Conservation (phyloP, 2,888 invertebrate genomes). For the Calephelis perditalis region DNA sequence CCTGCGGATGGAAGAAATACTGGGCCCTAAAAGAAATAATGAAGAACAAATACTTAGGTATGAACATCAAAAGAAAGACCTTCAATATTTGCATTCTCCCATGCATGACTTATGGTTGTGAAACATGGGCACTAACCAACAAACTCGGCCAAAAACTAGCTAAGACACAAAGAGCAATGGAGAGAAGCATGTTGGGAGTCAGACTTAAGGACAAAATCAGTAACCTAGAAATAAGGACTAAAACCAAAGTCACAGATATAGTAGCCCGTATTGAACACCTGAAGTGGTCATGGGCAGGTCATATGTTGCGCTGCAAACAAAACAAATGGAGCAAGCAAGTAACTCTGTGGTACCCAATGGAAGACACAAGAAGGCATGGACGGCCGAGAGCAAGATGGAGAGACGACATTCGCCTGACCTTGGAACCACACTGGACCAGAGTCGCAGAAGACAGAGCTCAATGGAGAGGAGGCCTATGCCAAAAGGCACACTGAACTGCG, state of each 20-base stretch:
- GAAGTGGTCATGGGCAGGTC: not conserved
- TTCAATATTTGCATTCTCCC: slow-evolving; percentile 13
- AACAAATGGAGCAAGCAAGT: not conserved
- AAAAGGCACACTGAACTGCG: too few species aligned
- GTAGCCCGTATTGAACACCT: not conserved
- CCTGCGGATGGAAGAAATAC: slow-evolving; percentile 23
- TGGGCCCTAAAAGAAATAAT: slow-evolving; percentile 9
- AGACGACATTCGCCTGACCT: too few species aligned
- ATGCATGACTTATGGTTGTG: slow-evolving; percentile 7
- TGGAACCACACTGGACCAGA: too few species aligned
- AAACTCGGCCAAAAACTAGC: not conserved
- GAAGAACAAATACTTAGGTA: slow-evolving; percentile 17
- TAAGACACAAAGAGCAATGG: slow-evolving; percentile 1
- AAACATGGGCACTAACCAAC: slow-evolving; percentile 4
- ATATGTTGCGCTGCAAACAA: not conserved
- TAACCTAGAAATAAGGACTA: not conserved
- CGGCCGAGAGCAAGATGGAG: too few species aligned
- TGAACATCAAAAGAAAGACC: slow-evolving; percentile 13
- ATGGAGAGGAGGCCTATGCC: too few species aligned
- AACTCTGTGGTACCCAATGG: not conserved
- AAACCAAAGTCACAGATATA: slow-evolving; percentile 4
- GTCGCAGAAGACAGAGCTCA: too few species aligned
- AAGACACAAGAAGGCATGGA: not conserved
- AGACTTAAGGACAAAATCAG: not conserved
- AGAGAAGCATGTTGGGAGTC: slow-evolving; percentile 15